Evolutionary conservation across 2,797 vertebrate species (phyloP), one percentile per base, ranked within the genome.

Genomic region (Leptoclinus maculatus): DNA sequence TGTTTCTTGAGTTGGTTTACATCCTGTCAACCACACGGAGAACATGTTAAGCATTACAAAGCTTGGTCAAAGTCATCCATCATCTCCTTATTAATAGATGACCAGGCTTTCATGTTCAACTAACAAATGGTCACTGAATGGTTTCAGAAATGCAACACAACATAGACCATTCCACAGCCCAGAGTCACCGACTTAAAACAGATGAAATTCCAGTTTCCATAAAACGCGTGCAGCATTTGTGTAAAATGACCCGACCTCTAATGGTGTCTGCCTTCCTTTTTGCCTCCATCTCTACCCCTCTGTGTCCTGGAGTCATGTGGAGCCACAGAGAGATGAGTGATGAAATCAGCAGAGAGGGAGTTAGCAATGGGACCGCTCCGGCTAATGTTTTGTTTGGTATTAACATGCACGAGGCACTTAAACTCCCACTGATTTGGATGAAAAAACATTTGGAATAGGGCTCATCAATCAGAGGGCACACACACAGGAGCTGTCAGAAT

Each of bases 351-450:
- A 39, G 85, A 89, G 91, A 91, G 89, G 78, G 88, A 88, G 75
- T 76, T 81, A 89, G 90, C 91, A 58, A 56, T 85, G 80, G 88
- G 92, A 91, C 83, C 25, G 58, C 78, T 85, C 77, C 7, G 21
- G 89, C 89, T 95, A 94, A 95, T 94, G 94, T 94, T 94, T 90
- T 93, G 91, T 94, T 93, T 93, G 89, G 91, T 94, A 95, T 95
- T 95, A 95, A 93, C 90, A 94, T 95, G 91, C 93, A 87, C 76
- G 2, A 90, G 82, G 91, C 94, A 93, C 91, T 94, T 94, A 89
- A 93, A 93, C 95, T 94, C 95, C 95, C 94, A 95, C 95, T 96
- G 95, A 94, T 93, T 90, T 93, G 91, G 90, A 93, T 89, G 83
- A 91, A 91, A 93, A 95, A 95, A 95, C 94, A 94, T 95, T 94